Conservation (phyloP, 2,113 vertebrate genomes). For the Rhombomys opimus region DNA sequence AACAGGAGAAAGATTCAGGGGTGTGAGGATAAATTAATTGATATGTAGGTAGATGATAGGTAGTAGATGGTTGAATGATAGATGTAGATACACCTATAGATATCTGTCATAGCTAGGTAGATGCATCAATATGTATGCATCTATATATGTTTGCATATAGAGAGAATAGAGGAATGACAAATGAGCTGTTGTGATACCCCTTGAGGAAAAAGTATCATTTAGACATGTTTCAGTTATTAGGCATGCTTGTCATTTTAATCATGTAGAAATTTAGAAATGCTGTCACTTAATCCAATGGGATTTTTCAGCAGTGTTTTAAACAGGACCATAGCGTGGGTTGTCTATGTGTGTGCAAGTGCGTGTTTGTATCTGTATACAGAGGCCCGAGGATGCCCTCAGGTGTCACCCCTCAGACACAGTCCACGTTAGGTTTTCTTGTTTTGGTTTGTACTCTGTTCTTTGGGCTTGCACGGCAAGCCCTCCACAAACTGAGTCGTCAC, state of each 20-base stretch:
- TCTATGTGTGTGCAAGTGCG: not conserved
- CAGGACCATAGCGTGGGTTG: not conserved
- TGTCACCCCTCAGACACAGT: not conserved
- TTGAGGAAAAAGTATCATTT: constrained; percentile 42
- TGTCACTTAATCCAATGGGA: constrained; percentile 42
- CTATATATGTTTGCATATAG: not conserved
- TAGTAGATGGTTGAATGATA: not conserved
- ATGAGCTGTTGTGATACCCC: constrained; percentile 37
- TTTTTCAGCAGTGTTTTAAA: constrained; percentile 67
- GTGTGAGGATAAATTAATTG: not conserved
- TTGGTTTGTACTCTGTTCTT: not conserved
- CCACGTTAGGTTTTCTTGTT: not conserved
- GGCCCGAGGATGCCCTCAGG: too few relatives aligned
- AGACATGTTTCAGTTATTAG: constrained; percentile 52
- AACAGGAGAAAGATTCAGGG: not conserved
- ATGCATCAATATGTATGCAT: not conserved
- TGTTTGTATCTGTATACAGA: not conserved
- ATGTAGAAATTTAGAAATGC: constrained; percentile 56
- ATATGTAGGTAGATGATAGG: not conserved
- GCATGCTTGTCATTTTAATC: constrained; percentile 62
- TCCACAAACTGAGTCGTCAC: not conserved
- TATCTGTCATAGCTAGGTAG: not conserved
- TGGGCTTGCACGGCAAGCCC: not conserved
- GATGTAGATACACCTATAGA: not conserved
- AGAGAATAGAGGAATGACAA: not conserved